phyloP scores from a whole-genome alignment of 2,888 invertebrate genomes.

The Anaspis maculata region DNA sequence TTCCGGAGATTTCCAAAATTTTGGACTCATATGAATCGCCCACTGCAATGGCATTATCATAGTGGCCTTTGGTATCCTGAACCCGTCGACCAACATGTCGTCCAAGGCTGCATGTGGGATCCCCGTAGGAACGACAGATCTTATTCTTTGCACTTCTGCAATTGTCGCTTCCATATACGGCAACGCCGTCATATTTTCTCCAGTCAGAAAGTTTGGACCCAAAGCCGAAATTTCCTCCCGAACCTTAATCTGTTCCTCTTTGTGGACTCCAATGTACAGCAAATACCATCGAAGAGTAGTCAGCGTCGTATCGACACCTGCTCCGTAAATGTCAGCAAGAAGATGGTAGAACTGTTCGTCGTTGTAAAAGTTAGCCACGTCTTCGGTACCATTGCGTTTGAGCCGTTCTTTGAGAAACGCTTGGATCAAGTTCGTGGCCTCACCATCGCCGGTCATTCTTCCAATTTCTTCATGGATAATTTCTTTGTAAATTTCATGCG shows the following conservation, averaged over 20 bases:
- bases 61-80: conserved; percentile 56
- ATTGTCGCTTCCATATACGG: conserved; percentile 65
- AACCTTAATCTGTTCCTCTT: conserved; percentile 53
- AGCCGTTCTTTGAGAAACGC: conserved; percentile 55
- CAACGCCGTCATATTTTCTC: conserved; percentile 49
- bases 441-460: conserved; percentile 1
- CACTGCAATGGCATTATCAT: conserved; percentile 76
- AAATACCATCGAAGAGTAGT: conserved; percentile 76
- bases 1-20: conserved; percentile 59
- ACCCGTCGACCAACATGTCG: conserved; percentile 44
- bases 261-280: conserved; percentile 64
- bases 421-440: conserved; percentile 46
- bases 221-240: conserved; percentile 35
- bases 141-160: conserved; percentile 68
- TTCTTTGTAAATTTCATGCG: conserved; percentile 62
- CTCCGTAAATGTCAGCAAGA: conserved; percentile 76
- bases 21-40: conserved; percentile 68
- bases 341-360: conserved; percentile 65
- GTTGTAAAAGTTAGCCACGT: conserved; percentile 50
- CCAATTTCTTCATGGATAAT: conserved; percentile 49
- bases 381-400: conserved; percentile 31
- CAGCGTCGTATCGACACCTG: conserved; percentile 76
- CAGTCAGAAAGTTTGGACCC: conserved; percentile 36
- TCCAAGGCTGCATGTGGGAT: conserved; percentile 71
- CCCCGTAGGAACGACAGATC: conserved; percentile 74